phyloP scores from a whole-genome alignment of 2,888 invertebrate genomes.

The Platycnemis pennipes region DNA sequence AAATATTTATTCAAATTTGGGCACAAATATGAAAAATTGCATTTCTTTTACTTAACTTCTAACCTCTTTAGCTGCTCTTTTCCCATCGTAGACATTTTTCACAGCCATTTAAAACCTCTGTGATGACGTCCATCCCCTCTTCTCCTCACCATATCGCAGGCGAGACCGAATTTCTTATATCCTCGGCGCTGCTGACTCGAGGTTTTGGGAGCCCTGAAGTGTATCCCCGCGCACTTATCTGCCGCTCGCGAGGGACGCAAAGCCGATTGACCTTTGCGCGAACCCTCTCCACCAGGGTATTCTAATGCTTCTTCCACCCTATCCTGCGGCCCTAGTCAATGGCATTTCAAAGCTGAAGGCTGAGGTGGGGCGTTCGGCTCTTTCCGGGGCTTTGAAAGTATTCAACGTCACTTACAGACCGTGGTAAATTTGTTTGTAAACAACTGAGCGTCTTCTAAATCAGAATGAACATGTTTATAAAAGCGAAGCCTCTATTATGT shows the following conservation, averaged over 20 bases:
- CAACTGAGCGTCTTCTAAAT: background rate
- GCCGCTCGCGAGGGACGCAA: background rate
- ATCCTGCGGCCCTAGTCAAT: background rate
- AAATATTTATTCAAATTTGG: too few species aligned
- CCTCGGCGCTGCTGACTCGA: background rate
- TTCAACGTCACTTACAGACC: background rate
- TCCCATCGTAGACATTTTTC: too few species aligned
- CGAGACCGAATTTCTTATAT: too few species aligned
- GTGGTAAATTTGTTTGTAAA: background rate
- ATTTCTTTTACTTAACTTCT: too few species aligned
- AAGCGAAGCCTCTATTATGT: background rate
- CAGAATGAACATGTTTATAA: background rate
- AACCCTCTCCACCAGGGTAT: background rate
- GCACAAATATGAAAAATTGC: too few species aligned
- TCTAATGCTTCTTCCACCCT: background rate
- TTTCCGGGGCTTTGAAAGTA: background rate
- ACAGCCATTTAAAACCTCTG: too few species aligned
- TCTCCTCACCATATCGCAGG: too few species aligned
- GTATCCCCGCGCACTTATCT: background rate
- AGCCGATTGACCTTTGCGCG: conserved; percentile 19
- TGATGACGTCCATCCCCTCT: too few species aligned
- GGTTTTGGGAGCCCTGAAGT: background rate
- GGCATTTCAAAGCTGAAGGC: background rate
- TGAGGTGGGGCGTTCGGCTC: background rate
- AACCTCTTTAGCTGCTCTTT: too few species aligned